Evolutionary conservation across 1,140 invertebrate species (phyloP), one percentile per base, ranked within the genome.

Genomic region (Dendrolimus punctatus): DNA sequence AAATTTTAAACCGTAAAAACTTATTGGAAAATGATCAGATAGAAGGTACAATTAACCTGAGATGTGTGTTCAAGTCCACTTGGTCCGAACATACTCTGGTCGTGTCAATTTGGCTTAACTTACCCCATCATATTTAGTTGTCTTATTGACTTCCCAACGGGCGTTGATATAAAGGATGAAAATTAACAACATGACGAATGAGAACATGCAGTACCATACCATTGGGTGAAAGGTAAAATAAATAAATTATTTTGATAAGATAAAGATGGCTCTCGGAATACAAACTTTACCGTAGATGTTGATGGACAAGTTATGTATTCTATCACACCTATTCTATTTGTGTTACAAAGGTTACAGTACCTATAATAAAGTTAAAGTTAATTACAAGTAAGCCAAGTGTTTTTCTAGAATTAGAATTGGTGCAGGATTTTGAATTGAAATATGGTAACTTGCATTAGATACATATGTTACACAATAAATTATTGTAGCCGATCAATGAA

Each of bases 211-310:
- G 8, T 86, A 57, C 91, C 91, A 93, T 2, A 92, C 91, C 0
- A 66, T 64, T 3, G 54, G 73, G 42, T 80, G 60, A 92, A 92
- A 0, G 91, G 90, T 40, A 92, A 64, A 5, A 85, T 71, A 60
- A 90, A 93, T 40, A 92, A 87, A 64, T 92, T 92, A 39, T 87
- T 88, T 8, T 91, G 84, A 49, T 88, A 91, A 0, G 91, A 92
- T 8, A 92, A 68, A 53, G 90, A 88, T 9, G 91, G 91, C 63
- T 90, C 85, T 5, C 89, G 80, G 63, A 92, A 92, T 23, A 92
- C 85, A 68, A 92, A 92, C 55, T 82, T 87, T 0, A 87, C 80
- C 37, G 85, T 63, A 1, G 88, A 88, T 4, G 80, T 80, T 4
- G 88, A 87, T 6, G 90, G 88, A 54, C 88, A 80, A n/a, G 87